Conservation (phyloP, 2,888 invertebrate species). For the Chaitophorus viminalis region DNA sequence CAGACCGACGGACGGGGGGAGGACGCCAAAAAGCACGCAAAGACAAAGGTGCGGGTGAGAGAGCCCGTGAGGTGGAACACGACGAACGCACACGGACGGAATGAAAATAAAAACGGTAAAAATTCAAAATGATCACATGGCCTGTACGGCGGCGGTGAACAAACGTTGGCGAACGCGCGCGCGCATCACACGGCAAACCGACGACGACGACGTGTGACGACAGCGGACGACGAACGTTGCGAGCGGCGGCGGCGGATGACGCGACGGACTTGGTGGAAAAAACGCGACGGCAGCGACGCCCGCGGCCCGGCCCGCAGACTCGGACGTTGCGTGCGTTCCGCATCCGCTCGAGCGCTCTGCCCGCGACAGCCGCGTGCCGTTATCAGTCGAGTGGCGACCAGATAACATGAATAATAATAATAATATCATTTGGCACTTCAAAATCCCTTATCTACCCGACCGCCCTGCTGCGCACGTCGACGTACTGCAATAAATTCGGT, state of each 20-base stretch:
- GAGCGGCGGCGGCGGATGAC: background rate
- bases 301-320: background rate
- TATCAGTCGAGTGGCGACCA: background rate
- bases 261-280: background rate
- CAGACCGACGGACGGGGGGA: too few species aligned
- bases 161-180: too few species aligned
- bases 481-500: too few species aligned
- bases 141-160: too few species aligned
- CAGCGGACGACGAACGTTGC: background rate
- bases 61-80: too few species aligned
- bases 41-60: background rate
- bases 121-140: background rate
- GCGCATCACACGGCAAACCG: background rate
- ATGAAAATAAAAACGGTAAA: background rate
- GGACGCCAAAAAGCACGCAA: background rate
- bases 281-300: background rate
- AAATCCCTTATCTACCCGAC: constrained; percentile 25
- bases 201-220: background rate
- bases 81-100: background rate
- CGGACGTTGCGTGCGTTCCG: background rate
- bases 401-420: background rate
- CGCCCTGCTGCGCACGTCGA: background rate
- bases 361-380: too few species aligned
- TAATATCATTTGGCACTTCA: constrained; percentile 2
- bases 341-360: too few species aligned